A percentile compares a stretch with the other conserved stretches of the same genome.
phyloP scores from a whole-genome alignment of 2,888 invertebrate genomes.

The Mellilla xanthometata region DNA sequence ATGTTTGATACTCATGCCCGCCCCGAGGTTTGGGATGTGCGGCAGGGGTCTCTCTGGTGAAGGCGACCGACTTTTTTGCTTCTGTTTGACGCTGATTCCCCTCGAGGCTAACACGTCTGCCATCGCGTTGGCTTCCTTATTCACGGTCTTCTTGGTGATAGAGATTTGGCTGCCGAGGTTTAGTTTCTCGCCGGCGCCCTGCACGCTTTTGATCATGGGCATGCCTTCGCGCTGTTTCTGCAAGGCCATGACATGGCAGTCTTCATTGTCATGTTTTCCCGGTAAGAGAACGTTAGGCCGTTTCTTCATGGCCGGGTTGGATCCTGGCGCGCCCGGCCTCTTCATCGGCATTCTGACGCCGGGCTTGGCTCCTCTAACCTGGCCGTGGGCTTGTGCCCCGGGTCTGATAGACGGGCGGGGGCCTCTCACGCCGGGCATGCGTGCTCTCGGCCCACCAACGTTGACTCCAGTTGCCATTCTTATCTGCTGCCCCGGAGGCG shows the following conservation, averaged over 20 bases:
- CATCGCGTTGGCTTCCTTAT: conserved; percentile 88
- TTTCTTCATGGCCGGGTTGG: conserved; percentile 63
- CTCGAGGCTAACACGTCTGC: conserved; percentile 89
- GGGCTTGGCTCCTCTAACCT: conserved; percentile 57
- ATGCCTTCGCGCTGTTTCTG: conserved; percentile 88
- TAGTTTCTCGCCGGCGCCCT: conserved; percentile 84
- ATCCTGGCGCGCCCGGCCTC: conserved; percentile 49
- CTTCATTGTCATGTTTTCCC: conserved; percentile 87
- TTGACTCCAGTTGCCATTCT: conserved; percentile 65
- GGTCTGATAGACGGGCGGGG: conserved; percentile 62
- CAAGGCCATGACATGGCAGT: conserved; percentile 89
- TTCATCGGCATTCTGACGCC: conserved; percentile 70
- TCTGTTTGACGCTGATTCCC: conserved; percentile 89
- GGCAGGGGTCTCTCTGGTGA: conserved; percentile 70
- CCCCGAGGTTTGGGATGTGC: conserved; percentile 74
- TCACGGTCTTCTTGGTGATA: conserved; percentile 84
- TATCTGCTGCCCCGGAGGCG: conserved; percentile 59
- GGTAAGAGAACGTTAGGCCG: conserved; percentile 86
- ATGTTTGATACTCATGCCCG: conserved; percentile 78
- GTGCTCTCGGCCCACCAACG: conserved; percentile 52
- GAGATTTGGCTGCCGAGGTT: conserved; percentile 89
- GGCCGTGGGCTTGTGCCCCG: conserved; percentile 70
- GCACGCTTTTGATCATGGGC: conserved; percentile 89
- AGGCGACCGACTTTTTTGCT: conserved; percentile 78
- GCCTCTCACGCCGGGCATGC: conserved; percentile 61